Percentiles rank a stretch among this genome's conserved stretches.
Evolutionary conservation across 2,888 invertebrate species (phyloP).

Genomic region (Drosophila longiperda): DNA sequence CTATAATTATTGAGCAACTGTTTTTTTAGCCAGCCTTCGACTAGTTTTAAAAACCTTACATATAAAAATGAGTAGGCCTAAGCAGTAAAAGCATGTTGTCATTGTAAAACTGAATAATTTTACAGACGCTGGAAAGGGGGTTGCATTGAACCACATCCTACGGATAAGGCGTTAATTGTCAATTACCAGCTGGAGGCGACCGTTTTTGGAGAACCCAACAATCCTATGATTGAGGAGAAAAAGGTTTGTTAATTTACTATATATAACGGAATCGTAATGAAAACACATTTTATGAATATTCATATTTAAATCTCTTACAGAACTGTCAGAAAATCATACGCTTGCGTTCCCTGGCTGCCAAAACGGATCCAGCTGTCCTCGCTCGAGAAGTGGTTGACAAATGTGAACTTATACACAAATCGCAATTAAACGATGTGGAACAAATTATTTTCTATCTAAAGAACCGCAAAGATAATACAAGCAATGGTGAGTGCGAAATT

Average conservation of each 20-base stretch:
- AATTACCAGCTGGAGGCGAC: slow-evolving; percentile 94
- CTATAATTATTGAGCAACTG: not conserved
- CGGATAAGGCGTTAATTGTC: slow-evolving; percentile 93
- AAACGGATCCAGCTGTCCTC: slow-evolving; percentile 91
- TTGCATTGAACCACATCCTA: slow-evolving; percentile 94
- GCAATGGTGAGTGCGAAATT: slow-evolving; percentile 69
- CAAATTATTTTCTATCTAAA: slow-evolving; percentile 94
- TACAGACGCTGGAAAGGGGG: slow-evolving; percentile 90
- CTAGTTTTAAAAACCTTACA: not conserved
- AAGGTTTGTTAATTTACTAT: slow-evolving; percentile 86
- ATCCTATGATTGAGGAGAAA: slow-evolving; percentile 92
- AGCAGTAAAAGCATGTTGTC: not conserved
- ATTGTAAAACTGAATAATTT: slow-evolving; percentile 8
- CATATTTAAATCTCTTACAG: slow-evolving; percentile 80
- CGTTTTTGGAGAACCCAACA: slow-evolving; percentile 92
- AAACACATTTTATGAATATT: not conserved
- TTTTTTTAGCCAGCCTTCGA: not conserved
- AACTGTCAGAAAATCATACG: slow-evolving; percentile 93
- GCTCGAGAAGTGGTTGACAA: slow-evolving; percentile 94
- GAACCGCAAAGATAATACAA: slow-evolving; percentile 88
- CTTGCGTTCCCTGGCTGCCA: slow-evolving; percentile 91
- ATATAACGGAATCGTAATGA: not conserved
- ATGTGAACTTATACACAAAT: slow-evolving; percentile 93
- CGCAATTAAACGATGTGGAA: slow-evolving; percentile 93
- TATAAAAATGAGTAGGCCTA: not conserved